Base-by-base conservation (phyloP, 1,140 invertebrate species). In the Oncopodura yosiiana region DNA sequence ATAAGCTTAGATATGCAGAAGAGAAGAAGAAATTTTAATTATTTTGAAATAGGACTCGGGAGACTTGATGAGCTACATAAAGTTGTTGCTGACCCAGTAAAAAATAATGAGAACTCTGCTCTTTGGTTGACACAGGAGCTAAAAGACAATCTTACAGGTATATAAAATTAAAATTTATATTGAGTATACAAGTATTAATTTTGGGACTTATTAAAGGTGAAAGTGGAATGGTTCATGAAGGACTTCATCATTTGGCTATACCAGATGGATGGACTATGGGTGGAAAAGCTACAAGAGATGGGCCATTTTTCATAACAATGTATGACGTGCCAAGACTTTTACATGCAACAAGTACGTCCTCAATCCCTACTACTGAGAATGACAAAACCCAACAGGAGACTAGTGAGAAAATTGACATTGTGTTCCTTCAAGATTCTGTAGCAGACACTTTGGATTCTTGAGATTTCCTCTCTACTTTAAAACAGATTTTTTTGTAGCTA, bases 231-330 rank as follows among this genome's bases (percentile, higher is more conserved):
- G 72, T 87, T 30, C 71, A 75, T 21, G 74, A 79, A 21, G 84
- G 84, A 0, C 69, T 87, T 23, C 78, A 75, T 52, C 84, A 85
- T 66, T 69, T 86, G n/a, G 82, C 82, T 32, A 87, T 88, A 49
- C 84, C 86, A 2, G 74, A 79, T 36, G 83, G 83, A 9, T 88
- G 86, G 86, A 75, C 74, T 16, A 86, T 83, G 84, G 84, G 83
- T 30, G 86, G 86, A 2, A 73, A 79, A 8, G 82, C 78, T 2
- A 84, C 81, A 23, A 76, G 77, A 42, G 79, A 80, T 68, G 83
- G 79, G 66, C 84, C 84, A 12, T 69, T 86, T 2, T 87, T 81
- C 81, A 76, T 75, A 34, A 74, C 75, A 55, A 58, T 77, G 11
- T 70, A 66, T 36, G 53, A 54, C 14, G 29, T 48, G 27, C 48